These are phyloP conservation scores for Phrynocephalus forsythii DNA, from an alignment of 2,797 vertebrate genomes.

Conservation along the genomic window DNA sequence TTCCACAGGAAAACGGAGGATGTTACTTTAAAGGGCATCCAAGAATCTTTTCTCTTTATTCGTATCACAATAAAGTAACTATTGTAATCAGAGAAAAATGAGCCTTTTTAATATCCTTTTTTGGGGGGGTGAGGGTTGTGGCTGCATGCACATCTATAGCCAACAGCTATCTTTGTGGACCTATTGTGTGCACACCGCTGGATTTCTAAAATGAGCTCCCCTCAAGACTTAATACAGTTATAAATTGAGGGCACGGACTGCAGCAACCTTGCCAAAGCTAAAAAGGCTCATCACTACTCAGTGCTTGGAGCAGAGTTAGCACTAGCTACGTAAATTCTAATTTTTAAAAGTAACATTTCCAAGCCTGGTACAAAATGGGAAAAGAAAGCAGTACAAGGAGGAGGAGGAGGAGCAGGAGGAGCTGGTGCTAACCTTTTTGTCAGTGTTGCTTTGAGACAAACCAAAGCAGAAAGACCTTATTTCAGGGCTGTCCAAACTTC, in stretches of 20 bases:
- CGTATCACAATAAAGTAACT: slow-evolving; percentile 5
- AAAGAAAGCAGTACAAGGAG: too few relatives aligned
- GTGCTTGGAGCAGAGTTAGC: not conserved
- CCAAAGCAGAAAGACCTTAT: not conserved
- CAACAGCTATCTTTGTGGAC: not conserved
- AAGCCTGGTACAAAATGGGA: too few relatives aligned
- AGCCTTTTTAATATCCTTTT: not conserved
- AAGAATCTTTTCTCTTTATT: slow-evolving; percentile 12
- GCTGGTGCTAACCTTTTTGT: not conserved
- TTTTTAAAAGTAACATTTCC: not conserved
- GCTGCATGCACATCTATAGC: slow-evolving; percentile 1
- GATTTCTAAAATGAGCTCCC: not conserved
- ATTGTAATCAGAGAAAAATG: not conserved
- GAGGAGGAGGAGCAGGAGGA: too few relatives aligned
- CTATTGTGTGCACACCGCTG: not conserved
- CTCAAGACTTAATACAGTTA: not conserved
- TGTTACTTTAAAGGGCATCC: not conserved
- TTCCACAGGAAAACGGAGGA: slow-evolving; percentile 41
- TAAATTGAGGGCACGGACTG: not conserved
- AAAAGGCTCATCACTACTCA: not conserved
- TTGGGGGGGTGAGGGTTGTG: too few relatives aligned
- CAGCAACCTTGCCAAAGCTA: not conserved
- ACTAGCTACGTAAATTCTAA: not conserved
- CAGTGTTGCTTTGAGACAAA: not conserved
- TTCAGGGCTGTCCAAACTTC: too few relatives aligned